Conservation (phyloP, 2,113 vertebrate species). For the Lamprologus ornatipinnis region DNA sequence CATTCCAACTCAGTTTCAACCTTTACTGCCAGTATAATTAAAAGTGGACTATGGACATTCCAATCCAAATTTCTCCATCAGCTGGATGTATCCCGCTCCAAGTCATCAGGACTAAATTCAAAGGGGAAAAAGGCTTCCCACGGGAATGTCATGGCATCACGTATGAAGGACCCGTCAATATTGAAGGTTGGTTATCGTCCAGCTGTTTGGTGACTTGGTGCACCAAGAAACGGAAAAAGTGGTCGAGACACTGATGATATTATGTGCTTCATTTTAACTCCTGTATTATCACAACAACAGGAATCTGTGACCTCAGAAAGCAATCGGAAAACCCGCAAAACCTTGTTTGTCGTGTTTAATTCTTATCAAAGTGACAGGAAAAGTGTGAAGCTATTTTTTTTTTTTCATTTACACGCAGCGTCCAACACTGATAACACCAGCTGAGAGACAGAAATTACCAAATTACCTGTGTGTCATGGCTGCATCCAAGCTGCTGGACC, state of each 20-base stretch:
- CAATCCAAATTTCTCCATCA: conserved; percentile 32
- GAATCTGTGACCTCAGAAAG: not conserved
- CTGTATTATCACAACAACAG: not conserved
- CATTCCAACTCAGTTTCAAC: conserved; percentile 66
- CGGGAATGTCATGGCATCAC: not conserved
- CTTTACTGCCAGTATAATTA: conserved; percentile 64
- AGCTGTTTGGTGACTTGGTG: not conserved
- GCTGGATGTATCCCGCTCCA: conserved; percentile 13
- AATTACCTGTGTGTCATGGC: conserved; percentile 63
- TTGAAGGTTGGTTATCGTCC: conserved; percentile 36
- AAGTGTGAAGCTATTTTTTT: not conserved
- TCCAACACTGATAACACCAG: conserved; percentile 20
- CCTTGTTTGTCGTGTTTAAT: not conserved
- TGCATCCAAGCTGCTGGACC: conserved; percentile 52
- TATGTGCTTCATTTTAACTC: not conserved
- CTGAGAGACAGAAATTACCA: conserved; percentile 55
- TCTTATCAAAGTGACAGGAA: not conserved
- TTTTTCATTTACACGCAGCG: not conserved
- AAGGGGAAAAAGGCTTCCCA: not conserved
- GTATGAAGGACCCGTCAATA: not conserved
- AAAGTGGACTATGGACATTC: conserved; percentile 40
- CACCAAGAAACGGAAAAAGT: not conserved
- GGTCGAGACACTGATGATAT: not conserved
- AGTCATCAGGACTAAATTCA: conserved; percentile 16
- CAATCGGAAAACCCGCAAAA: not conserved